phyloP scores from a whole-genome alignment of 2,797 vertebrate genomes.

The Florisuga fusca region DNA sequence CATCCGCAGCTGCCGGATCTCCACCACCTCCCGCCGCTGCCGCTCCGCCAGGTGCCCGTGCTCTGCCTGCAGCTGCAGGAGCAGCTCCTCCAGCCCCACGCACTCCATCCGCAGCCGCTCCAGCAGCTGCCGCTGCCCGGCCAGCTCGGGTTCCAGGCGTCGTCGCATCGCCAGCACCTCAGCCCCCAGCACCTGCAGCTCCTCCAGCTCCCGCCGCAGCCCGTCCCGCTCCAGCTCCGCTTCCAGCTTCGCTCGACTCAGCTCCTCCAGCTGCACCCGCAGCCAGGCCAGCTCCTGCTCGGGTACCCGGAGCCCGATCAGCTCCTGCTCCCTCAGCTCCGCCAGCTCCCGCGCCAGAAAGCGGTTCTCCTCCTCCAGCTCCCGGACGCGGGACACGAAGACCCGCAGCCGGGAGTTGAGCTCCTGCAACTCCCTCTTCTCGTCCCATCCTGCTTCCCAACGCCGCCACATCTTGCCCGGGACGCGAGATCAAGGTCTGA shows the following conservation, averaged over 20 bases:
- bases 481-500: background rate
- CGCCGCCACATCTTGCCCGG: slow-evolving; percentile 82
- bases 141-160: slow-evolving; percentile 85
- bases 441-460: slow-evolving; percentile 81
- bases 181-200: slow-evolving; percentile 78
- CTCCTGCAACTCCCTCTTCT: slow-evolving; percentile 89
- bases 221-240: slow-evolving; percentile 89
- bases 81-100: slow-evolving; percentile 83
- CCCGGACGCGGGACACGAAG: slow-evolving; percentile 88
- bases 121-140: slow-evolving; percentile 82
- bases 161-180: slow-evolving; percentile 82
- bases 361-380: slow-evolving; percentile 91
- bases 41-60: slow-evolving; percentile 79
- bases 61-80: slow-evolving; percentile 83
- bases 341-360: slow-evolving; percentile 84
- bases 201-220: slow-evolving; percentile 85
- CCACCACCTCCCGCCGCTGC: slow-evolving; percentile 79
- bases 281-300: slow-evolving; percentile 84
- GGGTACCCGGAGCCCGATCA: slow-evolving; percentile 61
- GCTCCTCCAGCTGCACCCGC: slow-evolving; percentile 84
- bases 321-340: slow-evolving; percentile 71
- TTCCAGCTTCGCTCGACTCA: slow-evolving; percentile 84
- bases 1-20: slow-evolving; percentile 77
- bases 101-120: slow-evolving; percentile 81
- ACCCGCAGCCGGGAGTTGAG: slow-evolving; percentile 89